A percentile compares a stretch with the other conserved stretches of the same genome.
These are phyloP conservation scores for Sinocyclocheilus anshuiensis DNA, from an alignment of 2,113 vertebrate species.

Conservation along the genomic window DNA sequence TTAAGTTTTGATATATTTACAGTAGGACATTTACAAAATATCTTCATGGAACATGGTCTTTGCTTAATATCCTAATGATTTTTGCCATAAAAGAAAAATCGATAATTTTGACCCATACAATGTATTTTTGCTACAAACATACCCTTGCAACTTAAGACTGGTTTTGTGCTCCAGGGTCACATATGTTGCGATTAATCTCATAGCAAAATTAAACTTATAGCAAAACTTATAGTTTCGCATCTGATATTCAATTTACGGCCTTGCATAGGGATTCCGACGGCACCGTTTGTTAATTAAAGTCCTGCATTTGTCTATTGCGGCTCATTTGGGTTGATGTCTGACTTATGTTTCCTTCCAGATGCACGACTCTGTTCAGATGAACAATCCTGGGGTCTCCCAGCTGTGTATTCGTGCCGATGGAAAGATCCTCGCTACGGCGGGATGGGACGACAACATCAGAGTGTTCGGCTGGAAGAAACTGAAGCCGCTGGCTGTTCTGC, in stretches of 20 bases:
- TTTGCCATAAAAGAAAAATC: too few relatives aligned
- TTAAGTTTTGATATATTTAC: too few relatives aligned
- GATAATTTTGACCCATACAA: too few relatives aligned
- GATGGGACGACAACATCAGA: slow-evolving; percentile 91
- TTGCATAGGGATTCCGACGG: not conserved
- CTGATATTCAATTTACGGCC: not conserved
- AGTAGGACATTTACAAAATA: too few relatives aligned
- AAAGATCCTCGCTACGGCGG: slow-evolving; percentile 86
- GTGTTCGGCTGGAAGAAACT: slow-evolving; percentile 90
- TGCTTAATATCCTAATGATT: too few relatives aligned
- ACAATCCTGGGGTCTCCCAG: slow-evolving; percentile 89
- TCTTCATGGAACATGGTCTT: too few relatives aligned
- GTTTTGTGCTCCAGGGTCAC: too few relatives aligned
- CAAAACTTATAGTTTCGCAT: not conserved
- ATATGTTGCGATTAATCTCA: too few relatives aligned
- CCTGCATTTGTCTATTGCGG: not conserved
- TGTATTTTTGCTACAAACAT: too few relatives aligned
- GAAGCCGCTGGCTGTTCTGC: slow-evolving; percentile 86
- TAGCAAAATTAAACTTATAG: too few relatives aligned
- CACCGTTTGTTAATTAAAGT: slow-evolving; percentile 18
- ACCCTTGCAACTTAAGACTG: too few relatives aligned
- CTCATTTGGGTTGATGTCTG: not conserved
- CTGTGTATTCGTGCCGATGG: slow-evolving; percentile 81
- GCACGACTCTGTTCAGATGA: slow-evolving; percentile 73
- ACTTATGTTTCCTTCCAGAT: slow-evolving; percentile 73